A percentile compares a stretch with the other conserved stretches of the same genome.
phyloP scores from a whole-genome alignment of 1,140 invertebrate species.

The Battus philenor region DNA sequence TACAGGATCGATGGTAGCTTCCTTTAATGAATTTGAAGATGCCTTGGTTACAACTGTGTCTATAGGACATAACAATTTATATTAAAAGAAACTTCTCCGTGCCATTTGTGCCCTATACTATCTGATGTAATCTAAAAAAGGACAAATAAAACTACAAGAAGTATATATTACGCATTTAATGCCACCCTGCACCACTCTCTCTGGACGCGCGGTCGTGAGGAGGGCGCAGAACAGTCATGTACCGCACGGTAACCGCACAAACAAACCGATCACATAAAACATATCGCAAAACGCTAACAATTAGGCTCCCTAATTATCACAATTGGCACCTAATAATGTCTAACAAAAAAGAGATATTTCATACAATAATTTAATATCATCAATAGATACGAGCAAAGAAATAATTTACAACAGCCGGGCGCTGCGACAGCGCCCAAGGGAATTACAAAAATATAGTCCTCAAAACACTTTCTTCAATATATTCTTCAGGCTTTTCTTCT shows the following conservation, averaged over 20 bases:
- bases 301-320: conserved; percentile 72
- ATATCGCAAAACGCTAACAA: conserved; percentile 34
- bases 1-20: too few relatives aligned
- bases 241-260: conserved; percentile 32
- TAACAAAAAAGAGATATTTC: conserved; percentile 47
- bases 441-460: conserved; percentile 42
- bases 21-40: too few relatives aligned
- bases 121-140: too few relatives aligned
- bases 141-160: conserved; percentile 43
- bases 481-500: conserved; percentile 78
- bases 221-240: conserved; percentile 45
- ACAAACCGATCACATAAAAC: conserved; percentile 39
- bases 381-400: conserved; percentile 53
- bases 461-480: conserved; percentile 82
- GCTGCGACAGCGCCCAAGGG: conserved; percentile 30
- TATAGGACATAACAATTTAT: too few relatives aligned
- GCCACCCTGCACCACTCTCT: conserved; percentile 47
- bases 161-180: conserved; percentile 67
- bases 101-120: too few relatives aligned
- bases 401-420: conserved; percentile 61
- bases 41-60: too few relatives aligned
- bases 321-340: conserved; percentile 67
- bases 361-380: conserved; percentile 63
- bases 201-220: too few relatives aligned
- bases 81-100: too few relatives aligned